Evolutionary conservation across 1,140 invertebrate species (phyloP), one percentile per base, ranked within the genome.

Genomic region (Bombus confusus): DNA sequence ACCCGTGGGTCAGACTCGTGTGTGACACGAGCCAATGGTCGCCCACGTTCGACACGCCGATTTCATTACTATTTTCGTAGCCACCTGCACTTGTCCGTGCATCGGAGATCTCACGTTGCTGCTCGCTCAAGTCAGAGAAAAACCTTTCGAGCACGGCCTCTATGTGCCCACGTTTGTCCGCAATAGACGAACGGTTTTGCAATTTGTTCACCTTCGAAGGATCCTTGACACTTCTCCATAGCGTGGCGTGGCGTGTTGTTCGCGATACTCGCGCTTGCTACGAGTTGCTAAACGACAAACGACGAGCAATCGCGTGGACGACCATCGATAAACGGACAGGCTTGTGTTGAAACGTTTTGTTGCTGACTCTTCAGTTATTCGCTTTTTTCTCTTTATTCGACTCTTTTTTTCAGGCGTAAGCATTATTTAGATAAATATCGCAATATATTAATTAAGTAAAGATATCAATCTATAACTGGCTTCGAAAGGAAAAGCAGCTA

Each of bases 11-110:
- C 87, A 86, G 83, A 88, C 81, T 85, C 83, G 88, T 87, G 84
- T 69, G 85, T 62, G 88, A 86, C 86, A 87, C 87, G 83, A 91
- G 89, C 86, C 87, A 87, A 91, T 52, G 64, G 31, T 83, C 90
- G 88, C 87, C 90, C 86, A 88, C 91, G 87, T 89, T 82, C 80
- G 39, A 57, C 74, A 74, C 83, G 81, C 74, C 73, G 81, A 78
- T 85, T 85, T 85, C 82, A 71, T 85, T 77, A 86, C 76, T 86
- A 89, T 88, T 88, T 89, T 88, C 88, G 83, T 84, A 75, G 83
- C 73, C 57, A 86, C 68, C 81, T 86, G 86, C 87, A 34, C 74
- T 39, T 75, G 9, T 18, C 28, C 39, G 76, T 68, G 37, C 64
- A 4, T 31, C 8, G n/a, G 25, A 34, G 5, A 28, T 25, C 69